A percentile compares a stretch with the other conserved stretches of the same genome.
Evolutionary conservation across 1,140 invertebrate species (phyloP).

Genomic region (Callitettix versicolor): DNA sequence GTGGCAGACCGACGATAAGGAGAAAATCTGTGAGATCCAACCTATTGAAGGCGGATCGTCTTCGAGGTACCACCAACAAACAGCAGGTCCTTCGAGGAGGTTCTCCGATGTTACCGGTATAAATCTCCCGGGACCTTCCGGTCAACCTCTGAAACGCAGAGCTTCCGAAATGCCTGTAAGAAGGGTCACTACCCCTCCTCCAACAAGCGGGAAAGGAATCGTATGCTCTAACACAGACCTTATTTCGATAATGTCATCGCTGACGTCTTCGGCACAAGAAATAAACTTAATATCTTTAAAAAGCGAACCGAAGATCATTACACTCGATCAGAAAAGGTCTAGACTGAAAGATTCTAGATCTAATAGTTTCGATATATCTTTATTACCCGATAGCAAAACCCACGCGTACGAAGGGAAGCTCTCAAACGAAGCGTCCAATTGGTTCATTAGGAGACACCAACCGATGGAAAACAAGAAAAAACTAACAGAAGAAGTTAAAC

Average conservation of each 20-base stretch:
- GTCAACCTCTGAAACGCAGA: conserved; percentile 12
- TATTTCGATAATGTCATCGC: conserved; percentile 60
- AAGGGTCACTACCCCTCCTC: not conserved
- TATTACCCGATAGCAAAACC: conserved; percentile 44
- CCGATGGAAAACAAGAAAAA: conserved; percentile 43
- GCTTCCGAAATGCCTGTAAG: conserved; percentile 23
- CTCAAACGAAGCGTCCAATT: conserved; percentile 41
- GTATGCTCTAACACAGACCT: conserved; percentile 71
- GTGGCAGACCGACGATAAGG: conserved; percentile 62
- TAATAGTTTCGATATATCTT: conserved; percentile 70
- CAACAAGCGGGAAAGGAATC: conserved; percentile 37
- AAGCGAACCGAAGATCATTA: conserved; percentile 24
- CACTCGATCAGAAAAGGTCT: conserved; percentile 37
- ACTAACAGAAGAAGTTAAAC: conserved; percentile 8
- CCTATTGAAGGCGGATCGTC: conserved; percentile 49
- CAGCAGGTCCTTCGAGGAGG: conserved; percentile 15
- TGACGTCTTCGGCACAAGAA: conserved; percentile 68
- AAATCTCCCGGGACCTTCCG: conserved; percentile 6
- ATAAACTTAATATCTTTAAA: conserved; percentile 33
- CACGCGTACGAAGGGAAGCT: conserved; percentile 27
- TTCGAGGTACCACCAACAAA: conserved; percentile 19
- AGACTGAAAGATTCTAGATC: conserved; percentile 53
- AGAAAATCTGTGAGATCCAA: conserved; percentile 69
- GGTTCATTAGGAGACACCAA: conserved; percentile 63
- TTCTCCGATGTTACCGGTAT: conserved; percentile 23